Percentiles rank a stretch among this genome's conserved stretches.
Conservation (phyloP, 2,113 vertebrate species). For the Ranitomeya variabilis region DNA sequence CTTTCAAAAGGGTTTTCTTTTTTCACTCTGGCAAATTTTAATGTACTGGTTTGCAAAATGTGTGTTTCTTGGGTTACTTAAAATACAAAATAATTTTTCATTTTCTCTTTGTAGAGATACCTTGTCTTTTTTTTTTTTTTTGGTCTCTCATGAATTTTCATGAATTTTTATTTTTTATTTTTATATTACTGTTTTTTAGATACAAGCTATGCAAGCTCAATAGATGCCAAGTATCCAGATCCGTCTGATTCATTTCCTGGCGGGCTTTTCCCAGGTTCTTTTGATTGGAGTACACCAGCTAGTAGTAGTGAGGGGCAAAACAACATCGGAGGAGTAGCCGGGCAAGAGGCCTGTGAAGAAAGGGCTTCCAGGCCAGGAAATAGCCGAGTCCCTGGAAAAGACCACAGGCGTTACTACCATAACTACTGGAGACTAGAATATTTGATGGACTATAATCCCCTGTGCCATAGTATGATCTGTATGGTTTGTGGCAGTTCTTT, state of each 20-base stretch:
- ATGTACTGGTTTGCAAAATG: too few species aligned
- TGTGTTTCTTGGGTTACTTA: too few species aligned
- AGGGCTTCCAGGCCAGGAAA: slow-evolving; percentile 80
- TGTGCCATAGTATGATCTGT: slow-evolving; percentile 88
- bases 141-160: neutral
- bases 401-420: slow-evolving; percentile 93
- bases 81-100: neutral
- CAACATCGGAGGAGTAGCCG: slow-evolving; percentile 64
- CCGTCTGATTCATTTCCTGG: slow-evolving; percentile 18
- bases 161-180: neutral
- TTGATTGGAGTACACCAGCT: slow-evolving; percentile 69
- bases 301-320: slow-evolving; percentile 70
- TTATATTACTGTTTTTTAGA: slow-evolving; percentile 54
- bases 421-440: slow-evolving; percentile 92
- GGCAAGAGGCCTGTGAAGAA: slow-evolving; percentile 74
- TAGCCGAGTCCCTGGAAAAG: slow-evolving; percentile 85
- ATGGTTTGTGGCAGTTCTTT: slow-evolving; percentile 93
- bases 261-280: slow-evolving; percentile 55
- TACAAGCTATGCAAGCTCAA: slow-evolving; percentile 45
- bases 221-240: slow-evolving; percentile 46
- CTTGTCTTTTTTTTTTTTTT: neutral
- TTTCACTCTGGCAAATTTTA: too few species aligned
- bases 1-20: too few species aligned
- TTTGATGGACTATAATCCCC: slow-evolving; percentile 91
- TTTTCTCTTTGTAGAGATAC: neutral